phyloP scores from a whole-genome alignment of 2,113 vertebrate species.

The Bubalus kerabau region DNA sequence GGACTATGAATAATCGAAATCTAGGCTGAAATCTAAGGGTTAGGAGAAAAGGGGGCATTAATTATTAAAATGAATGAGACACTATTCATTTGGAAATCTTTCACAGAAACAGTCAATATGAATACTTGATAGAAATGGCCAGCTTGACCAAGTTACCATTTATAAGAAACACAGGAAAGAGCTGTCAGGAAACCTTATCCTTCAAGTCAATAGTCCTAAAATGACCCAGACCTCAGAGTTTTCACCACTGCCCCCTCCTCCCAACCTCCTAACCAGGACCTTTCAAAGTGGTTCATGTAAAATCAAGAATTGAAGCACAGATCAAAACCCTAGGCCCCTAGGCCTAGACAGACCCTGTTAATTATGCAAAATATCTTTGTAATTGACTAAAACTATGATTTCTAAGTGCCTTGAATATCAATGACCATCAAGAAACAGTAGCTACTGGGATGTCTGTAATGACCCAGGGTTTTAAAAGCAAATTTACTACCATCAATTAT shows the following conservation, averaged over 20 bases:
- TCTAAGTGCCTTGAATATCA: background rate
- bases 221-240: background rate
- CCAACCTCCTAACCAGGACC: background rate
- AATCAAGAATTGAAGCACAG: background rate
- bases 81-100: background rate
- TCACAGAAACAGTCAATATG: background rate
- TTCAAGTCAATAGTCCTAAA: background rate
- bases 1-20: background rate
- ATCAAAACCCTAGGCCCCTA: background rate
- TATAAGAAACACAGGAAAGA: background rate
- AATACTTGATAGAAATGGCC: background rate
- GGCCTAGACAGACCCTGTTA: background rate
- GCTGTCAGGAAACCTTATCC: background rate
- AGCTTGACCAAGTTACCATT: background rate
- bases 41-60: background rate
- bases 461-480: background rate
- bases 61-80: background rate
- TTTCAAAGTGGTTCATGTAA: background rate
- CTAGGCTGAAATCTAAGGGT: background rate
- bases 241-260: background rate
- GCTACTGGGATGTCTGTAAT: background rate
- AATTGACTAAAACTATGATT: background rate
- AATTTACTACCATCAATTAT: background rate
- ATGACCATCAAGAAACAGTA: background rate
- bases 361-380: slow-evolving; percentile 1